Evolutionary conservation across 2,888 invertebrate species (phyloP), one percentile per base, ranked within the genome.

Genomic region (Furcula furcula): DNA sequence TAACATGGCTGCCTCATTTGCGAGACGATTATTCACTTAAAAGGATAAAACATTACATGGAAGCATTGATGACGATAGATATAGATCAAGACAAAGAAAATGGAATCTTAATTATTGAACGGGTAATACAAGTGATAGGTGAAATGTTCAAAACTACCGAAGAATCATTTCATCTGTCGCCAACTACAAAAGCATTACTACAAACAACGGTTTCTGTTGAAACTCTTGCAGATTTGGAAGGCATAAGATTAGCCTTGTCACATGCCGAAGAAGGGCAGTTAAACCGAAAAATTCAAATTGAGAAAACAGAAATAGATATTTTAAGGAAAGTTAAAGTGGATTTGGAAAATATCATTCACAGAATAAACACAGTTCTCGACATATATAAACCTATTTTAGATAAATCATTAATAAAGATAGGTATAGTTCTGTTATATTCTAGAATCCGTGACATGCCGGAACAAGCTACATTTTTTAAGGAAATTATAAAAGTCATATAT

Each of bases 91-190:
- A 27, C 12, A 10, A 26, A 2, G 11, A 11, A 4, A 1, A 7
- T 6, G n/a, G 10, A 32, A 12, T 42, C 11, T 21, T 38, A 15
- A 34, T 38, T 9, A 31, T 48, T 10, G 48, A 42, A 21, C 35
- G 48, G 28, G 23, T 20, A 1, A 7, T 47, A 7, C 46, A 47
- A 29, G 46, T 47, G 9, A 31, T 31, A 1, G 46, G 48, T 12
- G 46, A 47, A 48, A 42, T 47, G 48, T 10, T 25, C 2, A 47
- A 47, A 37, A 25, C 11, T 20, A 11, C 29, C 1, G 0, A n/a
- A 1, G 6, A n/a, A 0, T 11, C 29, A 7, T 5, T 12, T 16
- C 48, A 47, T 35, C n/a, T 47, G 5, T 31, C 20, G 3, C 3
- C 11, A 4, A 21, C 25, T 9, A 32, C 36, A 12, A 37, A 35